phyloP scores from a whole-genome alignment of 2,888 invertebrate genomes.

The Apamea crenata region DNA sequence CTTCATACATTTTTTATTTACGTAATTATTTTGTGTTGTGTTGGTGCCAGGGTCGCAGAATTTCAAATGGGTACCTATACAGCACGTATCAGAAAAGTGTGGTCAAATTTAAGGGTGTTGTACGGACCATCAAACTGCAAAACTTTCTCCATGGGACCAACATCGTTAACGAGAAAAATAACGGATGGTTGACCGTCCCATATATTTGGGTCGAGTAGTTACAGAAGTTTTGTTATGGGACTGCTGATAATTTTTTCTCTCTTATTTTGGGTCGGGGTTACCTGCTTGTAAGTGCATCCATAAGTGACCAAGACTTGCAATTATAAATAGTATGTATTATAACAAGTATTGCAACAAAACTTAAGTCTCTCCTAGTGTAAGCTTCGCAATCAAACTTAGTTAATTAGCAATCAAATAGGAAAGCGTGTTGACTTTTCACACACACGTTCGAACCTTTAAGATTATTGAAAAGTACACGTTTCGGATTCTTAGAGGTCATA shows the following conservation, averaged over 20 bases:
- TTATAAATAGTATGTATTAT: too few species aligned
- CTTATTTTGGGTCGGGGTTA: background rate
- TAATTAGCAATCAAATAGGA: background rate
- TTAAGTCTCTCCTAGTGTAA: background rate
- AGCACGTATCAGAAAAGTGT: background rate
- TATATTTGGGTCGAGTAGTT: background rate
- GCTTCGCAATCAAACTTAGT: background rate
- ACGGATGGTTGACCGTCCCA: background rate
- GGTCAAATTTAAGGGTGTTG: background rate
- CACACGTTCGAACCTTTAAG: too few species aligned
- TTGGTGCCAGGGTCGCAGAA: background rate
- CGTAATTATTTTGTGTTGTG: constrained; percentile 11
- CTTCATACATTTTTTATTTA: constrained; percentile 43
- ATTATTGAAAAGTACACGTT: too few species aligned
- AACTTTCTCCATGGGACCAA: background rate
- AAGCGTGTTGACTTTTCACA: too few species aligned
- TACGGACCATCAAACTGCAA: background rate
- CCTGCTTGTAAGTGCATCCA: background rate
- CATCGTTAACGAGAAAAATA: background rate
- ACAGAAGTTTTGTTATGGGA: background rate
- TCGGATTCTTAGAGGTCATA: too few species aligned
- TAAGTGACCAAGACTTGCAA: background rate
- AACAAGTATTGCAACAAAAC: background rate
- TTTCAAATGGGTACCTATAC: background rate
- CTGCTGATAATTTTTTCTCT: background rate